Conservation (phyloP, 2,113 vertebrate species). For the Phylloscopus trochiloides region DNA sequence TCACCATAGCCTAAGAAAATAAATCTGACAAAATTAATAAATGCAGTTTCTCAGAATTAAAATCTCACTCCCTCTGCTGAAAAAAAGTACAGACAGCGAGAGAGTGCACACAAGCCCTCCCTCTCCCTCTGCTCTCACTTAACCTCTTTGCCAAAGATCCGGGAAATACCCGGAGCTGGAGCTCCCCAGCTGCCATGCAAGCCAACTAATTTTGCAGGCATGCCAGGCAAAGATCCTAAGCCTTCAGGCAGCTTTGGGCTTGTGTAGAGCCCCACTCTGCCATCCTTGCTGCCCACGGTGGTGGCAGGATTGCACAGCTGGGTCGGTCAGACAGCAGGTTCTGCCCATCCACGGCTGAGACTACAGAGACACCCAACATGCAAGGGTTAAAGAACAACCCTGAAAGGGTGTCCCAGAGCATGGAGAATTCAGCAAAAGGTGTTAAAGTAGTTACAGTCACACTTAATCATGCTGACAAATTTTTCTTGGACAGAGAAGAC, state of each 20-base stretch:
- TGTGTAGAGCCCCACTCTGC: neutral
- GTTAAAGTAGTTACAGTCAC: neutral
- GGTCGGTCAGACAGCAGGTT: fast-evolving
- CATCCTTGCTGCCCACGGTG: neutral
- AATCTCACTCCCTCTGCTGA: neutral
- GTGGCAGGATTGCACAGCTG: fast-evolving
- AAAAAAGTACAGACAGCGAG: neutral
- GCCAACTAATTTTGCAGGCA: neutral
- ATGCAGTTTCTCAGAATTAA: neutral
- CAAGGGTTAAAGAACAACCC: neutral
- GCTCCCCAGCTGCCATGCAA: neutral
- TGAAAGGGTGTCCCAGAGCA: neutral
- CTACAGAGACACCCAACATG: fast-evolving
- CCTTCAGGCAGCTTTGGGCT: neutral
- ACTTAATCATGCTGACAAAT: neutral
- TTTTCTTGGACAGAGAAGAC: neutral
- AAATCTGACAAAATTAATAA: neutral
- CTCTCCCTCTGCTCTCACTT: neutral
- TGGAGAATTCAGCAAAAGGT: neutral
- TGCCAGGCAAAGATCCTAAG: neutral
- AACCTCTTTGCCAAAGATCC: fast-evolving
- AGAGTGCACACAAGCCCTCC: neutral
- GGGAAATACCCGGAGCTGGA: neutral
- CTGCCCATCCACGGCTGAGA: neutral
- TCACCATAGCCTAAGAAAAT: neutral